A percentile compares a stretch with the other conserved stretches of the same genome.
These are phyloP conservation scores for Tamandua tetradactyla DNA, from an alignment of 2,797 vertebrate species.

Conservation along the genomic window DNA sequence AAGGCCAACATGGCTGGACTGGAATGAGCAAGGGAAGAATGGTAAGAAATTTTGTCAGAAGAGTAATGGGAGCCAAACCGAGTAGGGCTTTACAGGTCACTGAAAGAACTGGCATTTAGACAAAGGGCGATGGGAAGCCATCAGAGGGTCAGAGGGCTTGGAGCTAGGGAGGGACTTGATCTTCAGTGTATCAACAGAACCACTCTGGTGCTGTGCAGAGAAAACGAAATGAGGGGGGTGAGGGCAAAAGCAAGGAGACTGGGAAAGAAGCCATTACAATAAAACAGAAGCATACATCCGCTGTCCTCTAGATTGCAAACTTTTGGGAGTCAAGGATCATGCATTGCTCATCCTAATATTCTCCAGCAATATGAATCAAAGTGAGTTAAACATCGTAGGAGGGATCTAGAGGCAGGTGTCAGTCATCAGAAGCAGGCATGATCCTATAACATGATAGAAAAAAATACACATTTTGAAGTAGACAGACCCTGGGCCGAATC, in stretches of 20 bases:
- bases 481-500: not conserved
- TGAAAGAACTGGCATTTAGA: not conserved
- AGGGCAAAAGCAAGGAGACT: not conserved
- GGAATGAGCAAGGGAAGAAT: not conserved
- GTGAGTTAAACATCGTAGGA: not conserved
- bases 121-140: not conserved
- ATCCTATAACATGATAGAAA: not conserved
- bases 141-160: not conserved
- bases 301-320: not conserved
- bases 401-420: not conserved
- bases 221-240: not conserved
- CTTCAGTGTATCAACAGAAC: not conserved
- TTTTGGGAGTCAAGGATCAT: not conserved
- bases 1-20: not conserved
- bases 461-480: not conserved
- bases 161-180: not conserved
- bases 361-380: not conserved
- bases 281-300: not conserved
- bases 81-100: not conserved
- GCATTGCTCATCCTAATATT: not conserved
- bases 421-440: not conserved
- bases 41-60: not conserved
- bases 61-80: not conserved
- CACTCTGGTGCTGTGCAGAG: not conserved
- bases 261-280: not conserved